Conservation (phyloP, 1,140 invertebrate species). For the Gryllus bimaculatus region DNA sequence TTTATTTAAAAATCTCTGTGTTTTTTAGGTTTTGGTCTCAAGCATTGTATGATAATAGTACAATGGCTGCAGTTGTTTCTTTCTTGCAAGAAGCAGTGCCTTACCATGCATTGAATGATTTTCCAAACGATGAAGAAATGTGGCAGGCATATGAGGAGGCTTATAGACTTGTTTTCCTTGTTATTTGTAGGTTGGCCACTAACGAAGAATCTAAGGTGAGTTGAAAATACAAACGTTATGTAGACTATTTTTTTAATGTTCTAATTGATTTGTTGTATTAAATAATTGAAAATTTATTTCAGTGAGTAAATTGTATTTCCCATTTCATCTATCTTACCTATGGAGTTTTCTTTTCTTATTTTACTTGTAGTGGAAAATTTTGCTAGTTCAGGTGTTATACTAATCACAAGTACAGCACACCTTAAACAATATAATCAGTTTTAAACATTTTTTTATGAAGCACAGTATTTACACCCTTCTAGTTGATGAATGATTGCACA, state of each 20-base stretch:
- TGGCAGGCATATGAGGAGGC: constrained; percentile 41
- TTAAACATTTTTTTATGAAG: too few species aligned
- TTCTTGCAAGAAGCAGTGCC: constrained; percentile 65
- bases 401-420: too few species aligned
- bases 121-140: constrained; percentile 37
- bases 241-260: neutral
- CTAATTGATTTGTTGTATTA: neutral
- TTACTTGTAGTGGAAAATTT: too few species aligned
- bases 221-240: neutral
- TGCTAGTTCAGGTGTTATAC: too few species aligned
- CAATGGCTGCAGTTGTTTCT: constrained; percentile 54
- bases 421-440: too few species aligned
- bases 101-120: constrained; percentile 47
- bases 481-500: too few species aligned
- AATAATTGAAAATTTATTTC: too few species aligned
- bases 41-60: constrained; percentile 54
- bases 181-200: constrained; percentile 61
- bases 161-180: constrained; percentile 51
- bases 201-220: constrained; percentile 55
- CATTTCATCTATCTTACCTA: too few species aligned
- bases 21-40: constrained; percentile 71
- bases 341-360: too few species aligned
- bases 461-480: too few species aligned
- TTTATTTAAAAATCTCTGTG: neutral
- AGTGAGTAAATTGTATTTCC: too few species aligned